Evolutionary conservation across 2,113 vertebrate genomes (phyloP).

Genomic region (Stigmatopora nigra): DNA sequence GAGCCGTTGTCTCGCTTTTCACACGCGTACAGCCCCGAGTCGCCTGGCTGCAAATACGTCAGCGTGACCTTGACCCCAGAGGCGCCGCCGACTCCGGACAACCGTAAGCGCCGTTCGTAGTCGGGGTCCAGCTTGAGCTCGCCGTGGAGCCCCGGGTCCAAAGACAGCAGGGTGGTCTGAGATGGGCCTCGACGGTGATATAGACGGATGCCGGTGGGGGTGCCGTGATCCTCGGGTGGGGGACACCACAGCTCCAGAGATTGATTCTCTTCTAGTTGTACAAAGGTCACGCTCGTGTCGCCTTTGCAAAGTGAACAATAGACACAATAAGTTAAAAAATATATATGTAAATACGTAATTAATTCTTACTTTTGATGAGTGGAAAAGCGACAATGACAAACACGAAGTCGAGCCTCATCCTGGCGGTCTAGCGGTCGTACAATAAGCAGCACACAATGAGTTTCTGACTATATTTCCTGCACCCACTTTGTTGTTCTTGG

Average conservation of each 20-base stretch:
- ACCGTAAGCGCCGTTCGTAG: constrained; percentile 34
- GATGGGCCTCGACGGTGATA: constrained; percentile 36
- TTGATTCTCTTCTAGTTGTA: constrained; percentile 24
- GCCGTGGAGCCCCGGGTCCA: constrained; percentile 5
- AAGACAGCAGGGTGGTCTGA: constrained; percentile 55
- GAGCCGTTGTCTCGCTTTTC: constrained; percentile 33
- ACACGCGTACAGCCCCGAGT: constrained; percentile 58
- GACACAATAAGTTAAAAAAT: neutral
- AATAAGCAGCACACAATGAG: constrained; percentile 1
- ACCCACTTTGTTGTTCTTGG: constrained; percentile 29
- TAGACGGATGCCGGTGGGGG: constrained; percentile 36
- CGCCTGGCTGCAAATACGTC: constrained; percentile 19
- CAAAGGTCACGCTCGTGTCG: constrained; percentile 37
- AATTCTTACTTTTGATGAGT: constrained; percentile 1
- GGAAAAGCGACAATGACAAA: neutral
- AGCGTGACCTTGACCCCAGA: constrained; percentile 47
- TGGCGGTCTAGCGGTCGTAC: neutral
- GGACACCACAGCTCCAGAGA: constrained; percentile 44
- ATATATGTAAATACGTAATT: neutral
- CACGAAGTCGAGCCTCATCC: neutral
- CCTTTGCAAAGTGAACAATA: constrained; percentile 26
- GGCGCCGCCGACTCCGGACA: constrained; percentile 17
- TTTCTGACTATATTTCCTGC: constrained; percentile 18
- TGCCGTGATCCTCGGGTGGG: constrained; percentile 6
- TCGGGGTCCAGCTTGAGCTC: constrained; percentile 7